Conservation (phyloP, 1,140 invertebrate genomes). For the Streblospio benedicti region DNA sequence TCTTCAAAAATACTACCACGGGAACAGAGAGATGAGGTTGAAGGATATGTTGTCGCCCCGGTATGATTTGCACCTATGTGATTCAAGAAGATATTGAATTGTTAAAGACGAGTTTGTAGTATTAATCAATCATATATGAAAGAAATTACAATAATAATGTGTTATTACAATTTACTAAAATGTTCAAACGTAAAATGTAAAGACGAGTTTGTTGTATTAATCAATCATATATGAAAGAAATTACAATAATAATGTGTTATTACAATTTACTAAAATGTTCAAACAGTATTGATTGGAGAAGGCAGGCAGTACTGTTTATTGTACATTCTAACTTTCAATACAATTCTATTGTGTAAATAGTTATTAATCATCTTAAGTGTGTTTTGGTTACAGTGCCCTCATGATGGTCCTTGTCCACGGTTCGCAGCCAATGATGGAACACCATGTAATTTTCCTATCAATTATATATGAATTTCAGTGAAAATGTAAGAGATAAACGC, state of each 20-base stretch:
- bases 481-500: too few species aligned
- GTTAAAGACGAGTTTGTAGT: neutral
- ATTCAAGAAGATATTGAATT: conserved; percentile 45
- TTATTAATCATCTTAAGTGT: conserved; percentile 15
- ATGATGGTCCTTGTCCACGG: conserved; percentile 66
- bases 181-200: too few species aligned
- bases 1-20: conserved; percentile 52
- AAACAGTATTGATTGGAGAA: neutral
- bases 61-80: too few species aligned
- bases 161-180: too few species aligned
- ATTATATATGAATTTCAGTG: too few species aligned
- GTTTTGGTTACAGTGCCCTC: conserved; percentile 61
- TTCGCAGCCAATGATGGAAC: conserved; percentile 50
- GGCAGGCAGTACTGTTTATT: neutral
- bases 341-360: conserved; percentile 13
- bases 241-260: too few species aligned
- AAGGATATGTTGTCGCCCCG: conserved; percentile 62
- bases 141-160: too few species aligned
- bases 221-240: too few species aligned
- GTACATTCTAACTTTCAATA: conserved; percentile 10
- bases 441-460: conserved; percentile 78
- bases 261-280: too few species aligned
- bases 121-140: too few species aligned
- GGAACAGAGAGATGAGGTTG: conserved; percentile 11
- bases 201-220: too few species aligned